Evolutionary conservation across 2,113 vertebrate species (phyloP).

Genomic region (Panthera tigris): DNA sequence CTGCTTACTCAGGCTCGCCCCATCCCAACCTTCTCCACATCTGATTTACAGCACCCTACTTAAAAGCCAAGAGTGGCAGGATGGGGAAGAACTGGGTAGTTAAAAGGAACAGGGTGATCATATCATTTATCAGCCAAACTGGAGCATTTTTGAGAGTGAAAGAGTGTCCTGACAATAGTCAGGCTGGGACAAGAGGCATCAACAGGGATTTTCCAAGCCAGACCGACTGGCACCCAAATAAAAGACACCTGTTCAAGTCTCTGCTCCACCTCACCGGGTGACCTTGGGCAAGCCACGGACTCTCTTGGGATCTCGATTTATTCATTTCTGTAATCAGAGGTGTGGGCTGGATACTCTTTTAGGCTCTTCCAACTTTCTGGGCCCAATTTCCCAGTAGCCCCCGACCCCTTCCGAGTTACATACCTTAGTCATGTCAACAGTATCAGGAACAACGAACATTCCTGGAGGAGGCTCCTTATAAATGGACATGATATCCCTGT

Average conservation of each 20-base stretch:
- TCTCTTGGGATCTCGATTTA: slow-evolving; percentile 5
- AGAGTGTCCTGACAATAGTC: neutral
- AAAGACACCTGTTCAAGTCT: neutral
- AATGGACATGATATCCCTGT: slow-evolving; percentile 99
- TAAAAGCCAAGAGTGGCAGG: neutral
- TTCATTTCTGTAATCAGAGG: neutral
- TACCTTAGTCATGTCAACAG: slow-evolving; percentile 99
- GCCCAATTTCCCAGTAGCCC: slow-evolving; percentile 4
- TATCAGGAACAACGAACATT: slow-evolving; percentile 99
- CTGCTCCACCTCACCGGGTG: neutral
- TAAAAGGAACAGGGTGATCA: neutral
- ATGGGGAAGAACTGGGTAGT: neutral
- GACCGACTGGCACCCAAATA: neutral
- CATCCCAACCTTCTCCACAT: neutral
- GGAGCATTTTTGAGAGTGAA: neutral
- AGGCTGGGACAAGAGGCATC: neutral
- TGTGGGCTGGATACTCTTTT: neutral
- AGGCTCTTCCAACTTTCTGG: slow-evolving; percentile 25
- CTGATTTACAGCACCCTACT: neutral
- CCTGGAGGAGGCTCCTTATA: slow-evolving; percentile 99
- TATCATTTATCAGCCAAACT: neutral
- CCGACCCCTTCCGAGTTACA: slow-evolving; percentile 58
- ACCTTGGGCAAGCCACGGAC: neutral
- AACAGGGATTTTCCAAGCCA: slow-evolving; percentile 18
- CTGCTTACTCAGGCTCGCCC: neutral